A percentile compares a stretch with the other conserved stretches of the same genome.
Evolutionary conservation across 92 coral and sea anemone genomes (phyloP).

Genomic region (Meandrina meandrites): DNA sequence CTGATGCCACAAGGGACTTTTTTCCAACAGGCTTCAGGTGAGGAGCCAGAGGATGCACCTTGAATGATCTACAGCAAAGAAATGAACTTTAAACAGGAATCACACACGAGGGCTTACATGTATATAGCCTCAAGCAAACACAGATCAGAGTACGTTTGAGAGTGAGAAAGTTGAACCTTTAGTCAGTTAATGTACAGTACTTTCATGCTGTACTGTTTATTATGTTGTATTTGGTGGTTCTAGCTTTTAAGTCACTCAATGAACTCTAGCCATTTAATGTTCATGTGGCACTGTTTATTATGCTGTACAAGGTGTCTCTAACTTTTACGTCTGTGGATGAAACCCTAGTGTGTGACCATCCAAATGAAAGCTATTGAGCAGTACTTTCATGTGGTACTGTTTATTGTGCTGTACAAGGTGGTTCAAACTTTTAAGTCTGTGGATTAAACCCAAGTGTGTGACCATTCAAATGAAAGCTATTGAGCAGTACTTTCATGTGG

Average conservation of each 20-base stretch:
- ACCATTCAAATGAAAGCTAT: constrained; percentile 1
- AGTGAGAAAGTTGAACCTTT: no score
- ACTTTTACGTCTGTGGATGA: no score
- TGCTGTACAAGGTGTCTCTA: no score
- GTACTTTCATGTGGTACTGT: no score
- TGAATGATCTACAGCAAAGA: constrained; percentile 60
- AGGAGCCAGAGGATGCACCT: constrained; percentile 79
- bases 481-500: no score
- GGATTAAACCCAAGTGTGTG: not conserved
- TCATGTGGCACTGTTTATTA: no score
- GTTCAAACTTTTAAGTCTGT: not conserved
- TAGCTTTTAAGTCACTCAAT: no score
- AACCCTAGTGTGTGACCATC: no score
- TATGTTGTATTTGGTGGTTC: not conserved
- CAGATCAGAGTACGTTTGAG: not conserved
- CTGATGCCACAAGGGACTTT: constrained; percentile 44
- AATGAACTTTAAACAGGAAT: not conserved
- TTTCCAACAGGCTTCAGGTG: constrained; percentile 89
- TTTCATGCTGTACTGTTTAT: not conserved
- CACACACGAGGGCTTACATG: not conserved
- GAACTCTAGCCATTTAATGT: no score
- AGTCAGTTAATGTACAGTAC: no score
- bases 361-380: no score
- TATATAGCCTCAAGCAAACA: not conserved
- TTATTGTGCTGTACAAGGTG: not conserved